Base-by-base conservation (phyloP, 2,888 invertebrate species). In the Melinaea menophilus region DNA sequence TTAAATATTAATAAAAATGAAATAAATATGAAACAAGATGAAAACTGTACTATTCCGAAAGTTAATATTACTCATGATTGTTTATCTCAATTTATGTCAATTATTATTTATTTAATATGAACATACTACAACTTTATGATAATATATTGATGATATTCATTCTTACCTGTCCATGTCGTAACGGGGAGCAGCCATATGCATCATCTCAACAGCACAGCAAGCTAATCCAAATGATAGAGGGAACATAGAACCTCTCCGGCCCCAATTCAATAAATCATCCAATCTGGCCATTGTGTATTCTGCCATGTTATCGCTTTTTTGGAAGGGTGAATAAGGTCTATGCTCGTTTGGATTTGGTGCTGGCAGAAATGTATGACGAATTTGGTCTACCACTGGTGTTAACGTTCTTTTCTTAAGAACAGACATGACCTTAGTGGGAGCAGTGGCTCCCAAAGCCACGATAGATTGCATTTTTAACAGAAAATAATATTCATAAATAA, bases 191-290 rank as follows among this genome's bases (percentile, higher is more conserved):
- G 99, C 99, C 62, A 99, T 98, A 91, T 99, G 99, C 99, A 99
- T 99, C 99, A 99, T 99, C 90, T 99, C 99, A 3, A 99, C 99
- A 70, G 99, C 99, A 90, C 99, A 99, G 79, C 99, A 99, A 2
- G 99, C 99, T 75, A 99, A 88, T 67, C 99, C 99, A 87, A 99
- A 99, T 7, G 99, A 99, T 86, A 99, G 91, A 0, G 99, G 99
- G 99, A 99, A 99, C 45, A 99, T 85, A 0, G 99, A 99, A 77
- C 95, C 95, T 86, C 97, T 98, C 65, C 98, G 93, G 56, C 97
- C 98, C 97, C 97, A 99, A 88, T 99, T 99, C 1, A 99, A 81
- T 37, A 99, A 86, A 87, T 99, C 99, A 79, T 99, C 99, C 7
- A 97, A 85, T 71, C 98, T 92, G 2, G 99, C 98, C 34, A 98